Base-by-base conservation (phyloP, 2,797 vertebrate genomes). In the Falco naumanni region DNA sequence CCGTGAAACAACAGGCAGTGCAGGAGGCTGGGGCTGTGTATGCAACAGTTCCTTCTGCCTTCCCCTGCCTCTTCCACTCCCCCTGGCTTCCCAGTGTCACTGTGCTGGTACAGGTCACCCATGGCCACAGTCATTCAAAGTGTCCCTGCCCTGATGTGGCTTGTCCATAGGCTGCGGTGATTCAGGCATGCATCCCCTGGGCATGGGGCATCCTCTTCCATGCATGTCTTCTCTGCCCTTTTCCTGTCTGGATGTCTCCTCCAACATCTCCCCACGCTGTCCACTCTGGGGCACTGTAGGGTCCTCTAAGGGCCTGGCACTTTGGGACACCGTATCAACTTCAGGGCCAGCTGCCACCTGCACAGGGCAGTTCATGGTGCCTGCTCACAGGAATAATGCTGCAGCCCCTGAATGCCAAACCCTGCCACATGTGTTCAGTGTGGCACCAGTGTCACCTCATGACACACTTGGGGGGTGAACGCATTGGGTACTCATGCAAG, bases 231-330 rank as follows among this genome's bases (percentile, higher is more conserved):
- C 76, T 82, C 66, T 79, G 83, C 39, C 33, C 25, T 16, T 33
- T 72, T n/a, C 28, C 17, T 66, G 33, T 20, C 20, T 0, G 0
- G 5, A 11, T 8, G 13, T n/a, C 39, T 77, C 33, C 74, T 75
- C 45, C 74, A 81, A 31, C 45, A 60, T 6, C 16, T 43, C 57
- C n/a, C n/a, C 61, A 31, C 0, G 0, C n/a, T 66, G 17, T 24
- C 57, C 57, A 25, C 2, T 1, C 43, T 20, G 22, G 29, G 39
- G 28, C 51, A 59, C 31, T 8, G 19, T 1, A 4, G 33, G 5
- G 2, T 61, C 18, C 37, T 78, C 28, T 11, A 25, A 72, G 45
- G 26, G 28, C 29, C 51, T 70, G 53, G 15, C 25, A 37, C 69
- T 91, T 48, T 39, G 43, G 50, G 59, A 76, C 7, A 64, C 50